Conservation (phyloP, 1,140 invertebrate genomes). For the Hylaeus volcanicus region DNA sequence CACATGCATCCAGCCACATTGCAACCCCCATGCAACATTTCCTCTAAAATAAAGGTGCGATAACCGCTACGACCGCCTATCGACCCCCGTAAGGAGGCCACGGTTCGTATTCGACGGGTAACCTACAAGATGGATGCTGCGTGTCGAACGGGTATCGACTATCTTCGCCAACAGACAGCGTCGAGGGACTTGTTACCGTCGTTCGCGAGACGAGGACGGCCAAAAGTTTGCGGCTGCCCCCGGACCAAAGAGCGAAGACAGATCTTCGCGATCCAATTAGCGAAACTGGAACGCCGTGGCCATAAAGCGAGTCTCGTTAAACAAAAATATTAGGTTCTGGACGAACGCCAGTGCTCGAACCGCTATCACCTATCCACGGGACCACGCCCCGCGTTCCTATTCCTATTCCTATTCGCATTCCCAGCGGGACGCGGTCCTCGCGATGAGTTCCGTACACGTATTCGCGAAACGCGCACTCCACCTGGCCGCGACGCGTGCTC, state of each 20-base stretch:
- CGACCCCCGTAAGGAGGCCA: too few species aligned
- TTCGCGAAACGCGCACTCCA: constrained; percentile 23
- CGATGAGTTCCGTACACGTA: constrained; percentile 29
- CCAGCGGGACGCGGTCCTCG: constrained; percentile 18
- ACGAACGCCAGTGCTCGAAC: constrained; percentile 69
- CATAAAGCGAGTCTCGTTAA: constrained; percentile 67
- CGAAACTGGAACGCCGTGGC: not conserved
- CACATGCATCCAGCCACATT: too few species aligned
- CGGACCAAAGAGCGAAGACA: not conserved
- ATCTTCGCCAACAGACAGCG: not conserved
- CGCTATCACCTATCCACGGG: constrained; percentile 58
- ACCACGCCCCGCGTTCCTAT: constrained; percentile 50
- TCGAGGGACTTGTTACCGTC: not conserved
- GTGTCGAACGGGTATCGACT: not conserved
- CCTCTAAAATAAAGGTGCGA: too few species aligned
- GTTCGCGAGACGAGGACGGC: not conserved
- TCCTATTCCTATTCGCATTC: constrained; percentile 55
- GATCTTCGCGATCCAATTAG: constrained; percentile 4
- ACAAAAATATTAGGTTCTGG: constrained; percentile 76
- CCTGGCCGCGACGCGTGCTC: constrained; percentile 3
- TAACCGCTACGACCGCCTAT: too few species aligned
- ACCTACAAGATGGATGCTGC: not conserved
- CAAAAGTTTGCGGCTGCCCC: not conserved
- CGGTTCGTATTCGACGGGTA: too few species aligned
- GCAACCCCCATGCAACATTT: too few species aligned